Evolutionary conservation across 2,113 vertebrate genomes (phyloP).

Genomic region (Cyrtonyx montezumae): DNA sequence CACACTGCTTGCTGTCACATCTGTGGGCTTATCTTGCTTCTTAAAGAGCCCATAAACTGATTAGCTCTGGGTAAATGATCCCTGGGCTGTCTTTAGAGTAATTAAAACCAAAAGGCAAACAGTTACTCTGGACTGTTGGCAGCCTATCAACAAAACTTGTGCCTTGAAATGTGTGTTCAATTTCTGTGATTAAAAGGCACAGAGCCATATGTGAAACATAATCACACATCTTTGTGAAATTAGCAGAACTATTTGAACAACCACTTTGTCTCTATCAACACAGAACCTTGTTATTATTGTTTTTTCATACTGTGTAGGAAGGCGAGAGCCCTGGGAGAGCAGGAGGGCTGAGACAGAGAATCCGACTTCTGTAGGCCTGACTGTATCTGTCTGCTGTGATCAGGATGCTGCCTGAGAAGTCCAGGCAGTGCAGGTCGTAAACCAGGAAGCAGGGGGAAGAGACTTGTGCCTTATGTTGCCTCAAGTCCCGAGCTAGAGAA

Average conservation of each 20-base stretch:
- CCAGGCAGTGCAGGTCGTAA: background rate
- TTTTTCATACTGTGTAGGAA: slow-evolving; percentile 54
- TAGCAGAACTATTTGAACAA: too few species aligned
- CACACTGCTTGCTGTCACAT: slow-evolving; percentile 62
- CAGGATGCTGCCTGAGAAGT: background rate
- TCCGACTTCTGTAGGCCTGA: background rate
- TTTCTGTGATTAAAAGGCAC: too few species aligned
- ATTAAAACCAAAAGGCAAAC: too few species aligned
- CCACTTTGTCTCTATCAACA: slow-evolving; percentile 80
- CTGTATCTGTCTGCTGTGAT: background rate
- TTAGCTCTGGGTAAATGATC: slow-evolving; percentile 79
- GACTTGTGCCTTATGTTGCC: background rate
- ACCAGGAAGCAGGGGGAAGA: background rate
- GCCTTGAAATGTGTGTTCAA: too few species aligned
- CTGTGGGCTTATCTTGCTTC: slow-evolving; percentile 73
- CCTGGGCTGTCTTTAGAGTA: slow-evolving; percentile 83
- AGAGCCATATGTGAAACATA: too few species aligned
- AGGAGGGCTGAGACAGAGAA: background rate
- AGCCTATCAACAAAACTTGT: too few species aligned
- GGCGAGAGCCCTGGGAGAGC: slow-evolving; percentile 36
- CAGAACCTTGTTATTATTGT: slow-evolving; percentile 42
- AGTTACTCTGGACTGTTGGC: too few species aligned
- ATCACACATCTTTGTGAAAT: too few species aligned
- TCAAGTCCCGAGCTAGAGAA: background rate
- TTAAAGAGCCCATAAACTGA: slow-evolving; percentile 64